Percentiles rank a stretch among this genome's conserved stretches.
phyloP scores from a whole-genome alignment of 2,888 invertebrate species.

The Chalcis sispes region DNA sequence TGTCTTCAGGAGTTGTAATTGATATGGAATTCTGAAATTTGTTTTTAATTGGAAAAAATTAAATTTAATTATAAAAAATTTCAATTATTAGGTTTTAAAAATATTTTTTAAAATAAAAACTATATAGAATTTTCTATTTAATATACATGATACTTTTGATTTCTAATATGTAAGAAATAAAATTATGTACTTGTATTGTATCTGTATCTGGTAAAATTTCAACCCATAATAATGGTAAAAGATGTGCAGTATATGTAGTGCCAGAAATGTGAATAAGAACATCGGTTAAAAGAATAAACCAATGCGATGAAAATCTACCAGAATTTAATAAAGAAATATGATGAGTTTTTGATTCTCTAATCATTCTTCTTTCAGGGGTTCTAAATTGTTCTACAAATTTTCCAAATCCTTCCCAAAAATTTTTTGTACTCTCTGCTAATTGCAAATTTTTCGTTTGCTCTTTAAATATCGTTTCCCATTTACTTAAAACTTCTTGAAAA shows the following conservation, averaged over 20 bases:
- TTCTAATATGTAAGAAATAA: constrained; percentile 14
- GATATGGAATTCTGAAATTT: constrained; percentile 79
- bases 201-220: constrained; percentile 84
- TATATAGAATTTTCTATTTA: too few relatives aligned
- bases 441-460: constrained; percentile 81
- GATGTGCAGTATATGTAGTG: constrained; percentile 81
- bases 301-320: constrained; percentile 86
- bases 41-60: not conserved
- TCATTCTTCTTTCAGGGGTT: constrained; percentile 83
- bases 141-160: too few relatives aligned
- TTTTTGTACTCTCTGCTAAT: constrained; percentile 83
- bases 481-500: constrained; percentile 79
- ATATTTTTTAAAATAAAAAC: too few relatives aligned
- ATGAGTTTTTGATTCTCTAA: constrained; percentile 86
- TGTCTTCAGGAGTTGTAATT: constrained; percentile 88
- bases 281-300: constrained; percentile 90
- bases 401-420: constrained; percentile 86
- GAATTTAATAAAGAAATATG: constrained; percentile 84
- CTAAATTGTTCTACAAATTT: constrained; percentile 81
- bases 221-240: constrained; percentile 88
- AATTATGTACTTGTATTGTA: constrained; percentile 76
- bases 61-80: not conserved
- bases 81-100: too few relatives aligned
- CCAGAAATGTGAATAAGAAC: constrained; percentile 86
- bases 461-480: constrained; percentile 81